Base-by-base conservation (phyloP, 2,888 invertebrate genomes). In the Hemaris fuciformis region DNA sequence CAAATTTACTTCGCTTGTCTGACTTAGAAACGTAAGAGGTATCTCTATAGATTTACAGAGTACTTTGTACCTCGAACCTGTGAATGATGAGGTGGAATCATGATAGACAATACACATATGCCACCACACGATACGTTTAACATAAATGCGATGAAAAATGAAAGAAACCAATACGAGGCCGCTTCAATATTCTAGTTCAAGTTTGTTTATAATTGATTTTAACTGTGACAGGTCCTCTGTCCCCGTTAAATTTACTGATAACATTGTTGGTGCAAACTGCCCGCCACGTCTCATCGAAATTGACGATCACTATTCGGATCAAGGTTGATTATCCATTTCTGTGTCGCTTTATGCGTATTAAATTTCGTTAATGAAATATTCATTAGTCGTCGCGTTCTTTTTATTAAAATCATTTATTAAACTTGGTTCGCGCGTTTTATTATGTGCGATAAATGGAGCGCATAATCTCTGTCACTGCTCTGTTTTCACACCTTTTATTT, bases 251-350 rank as follows among this genome's bases (percentile, higher is more conserved):
- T 25, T 27, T 25, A 48, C 43, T 43, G 7, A 27, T 25, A 48
- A 27, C 25, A 15, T 38, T 27, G 25, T 31, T 2, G n/a, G 18
- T 8, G 31, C 10, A 4, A 18, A 10, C 53, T 8, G 1, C 10
- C 18, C 10, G 31, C 18, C 53, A 53, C 10, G 31, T 27, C 53
- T 31, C 53, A 53, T 18, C 31, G 18, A 38, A 53, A 53, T 53
- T 31, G 27, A 53, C 18, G 15, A n/a, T 34, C n/a, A 25, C 8
- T 25, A 48, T 48, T 7, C 27, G 25, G 48, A 48, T 15, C 27
- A 48, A 48, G 48, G 27, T 48, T 15, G 66, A 67, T 74, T 72
- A 62, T 60, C 66, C 67, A 64, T 67, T 65, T 62, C 63, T 57
- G 31, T 61, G 68, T 64, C 66, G 65, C 63, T 63, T 66, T 48